Conservation (phyloP, 2,113 vertebrate genomes). For the Nesospiza acunhae region DNA sequence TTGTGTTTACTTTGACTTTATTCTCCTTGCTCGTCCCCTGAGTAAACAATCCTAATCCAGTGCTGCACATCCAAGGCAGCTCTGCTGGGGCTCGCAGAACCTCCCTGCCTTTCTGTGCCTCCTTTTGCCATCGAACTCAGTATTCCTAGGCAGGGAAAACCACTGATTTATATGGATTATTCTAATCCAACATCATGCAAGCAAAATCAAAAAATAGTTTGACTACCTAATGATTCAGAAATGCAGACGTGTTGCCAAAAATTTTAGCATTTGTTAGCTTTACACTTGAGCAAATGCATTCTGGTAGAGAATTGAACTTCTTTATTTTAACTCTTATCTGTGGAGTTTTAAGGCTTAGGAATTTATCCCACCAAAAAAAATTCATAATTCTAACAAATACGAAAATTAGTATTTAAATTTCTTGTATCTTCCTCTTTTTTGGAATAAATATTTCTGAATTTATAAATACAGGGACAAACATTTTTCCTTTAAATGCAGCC, state of each 20-base stretch:
- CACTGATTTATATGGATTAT: conserved; percentile 26
- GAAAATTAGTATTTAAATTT: not conserved
- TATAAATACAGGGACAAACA: not conserved
- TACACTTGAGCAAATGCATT: conserved; percentile 47
- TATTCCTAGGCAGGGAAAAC: conserved; percentile 3
- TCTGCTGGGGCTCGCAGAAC: not conserved
- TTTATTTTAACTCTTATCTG: conserved; percentile 21
- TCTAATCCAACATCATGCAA: conserved; percentile 16
- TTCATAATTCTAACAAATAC: not conserved
- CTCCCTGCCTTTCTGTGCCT: not conserved
- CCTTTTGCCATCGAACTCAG: not conserved
- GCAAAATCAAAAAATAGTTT: conserved; percentile 59
- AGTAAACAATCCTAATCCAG: conserved; percentile 12
- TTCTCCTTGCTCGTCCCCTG: not conserved
- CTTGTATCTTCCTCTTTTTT: not conserved
- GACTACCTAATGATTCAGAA: conserved; percentile 68
- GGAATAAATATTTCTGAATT: not conserved
- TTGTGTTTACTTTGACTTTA: conserved; percentile 26
- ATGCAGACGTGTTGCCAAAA: conserved; percentile 54
- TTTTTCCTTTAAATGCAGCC: not conserved
- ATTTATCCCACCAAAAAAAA: not conserved
- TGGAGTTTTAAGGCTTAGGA: not conserved
- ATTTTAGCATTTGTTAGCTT: conserved; percentile 55
- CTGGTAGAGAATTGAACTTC: conserved; percentile 29
- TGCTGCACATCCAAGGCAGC: not conserved